Evolutionary conservation across 2,797 vertebrate species (phyloP).

Genomic region (Sebastes wilsoni): DNA sequence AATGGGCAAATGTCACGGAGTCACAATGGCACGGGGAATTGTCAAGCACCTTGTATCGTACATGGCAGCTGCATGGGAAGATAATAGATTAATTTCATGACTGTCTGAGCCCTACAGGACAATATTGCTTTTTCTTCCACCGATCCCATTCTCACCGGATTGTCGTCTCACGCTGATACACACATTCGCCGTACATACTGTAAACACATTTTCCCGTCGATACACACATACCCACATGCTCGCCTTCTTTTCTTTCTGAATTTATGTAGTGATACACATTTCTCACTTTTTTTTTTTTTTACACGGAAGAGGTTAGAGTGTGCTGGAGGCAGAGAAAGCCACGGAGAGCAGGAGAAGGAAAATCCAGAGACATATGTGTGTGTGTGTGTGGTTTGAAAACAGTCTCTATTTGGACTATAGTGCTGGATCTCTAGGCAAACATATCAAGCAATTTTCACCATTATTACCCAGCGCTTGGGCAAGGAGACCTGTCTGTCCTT

Average conservation of each 20-base stretch:
- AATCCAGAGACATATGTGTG: slow-evolving; percentile 15
- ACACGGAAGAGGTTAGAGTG: slow-evolving; percentile 19
- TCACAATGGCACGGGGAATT: slow-evolving; percentile 81
- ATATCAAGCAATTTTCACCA: slow-evolving; percentile 43
- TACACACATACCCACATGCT: slow-evolving; percentile 26
- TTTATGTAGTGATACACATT: slow-evolving; percentile 36
- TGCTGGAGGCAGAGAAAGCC: slow-evolving; percentile 30
- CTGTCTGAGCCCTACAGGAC: slow-evolving; percentile 82
- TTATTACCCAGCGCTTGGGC: slow-evolving; percentile 33
- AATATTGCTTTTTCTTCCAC: slow-evolving; percentile 79
- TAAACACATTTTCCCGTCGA: slow-evolving; percentile 44
- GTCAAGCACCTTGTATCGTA: slow-evolving; percentile 81
- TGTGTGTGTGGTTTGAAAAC: slow-evolving; percentile 21
- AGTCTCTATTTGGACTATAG: slow-evolving; percentile 4
- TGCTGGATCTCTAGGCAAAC: slow-evolving; percentile 11
- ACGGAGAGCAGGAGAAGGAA: slow-evolving; percentile 23
- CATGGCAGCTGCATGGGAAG: slow-evolving; percentile 83
- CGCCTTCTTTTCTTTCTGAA: slow-evolving; percentile 14
- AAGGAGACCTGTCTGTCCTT: slow-evolving; percentile 6
- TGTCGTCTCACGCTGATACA: slow-evolving; percentile 62
- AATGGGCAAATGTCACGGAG: slow-evolving; percentile 84
- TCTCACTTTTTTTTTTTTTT: background rate
- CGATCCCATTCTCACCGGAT: slow-evolving; percentile 54
- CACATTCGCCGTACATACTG: slow-evolving; percentile 46
- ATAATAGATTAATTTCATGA: slow-evolving; percentile 88